These are phyloP conservation scores for Stenoptilia bipunctidactyla DNA, from an alignment of 2,888 invertebrate species.

Conservation along the genomic window DNA sequence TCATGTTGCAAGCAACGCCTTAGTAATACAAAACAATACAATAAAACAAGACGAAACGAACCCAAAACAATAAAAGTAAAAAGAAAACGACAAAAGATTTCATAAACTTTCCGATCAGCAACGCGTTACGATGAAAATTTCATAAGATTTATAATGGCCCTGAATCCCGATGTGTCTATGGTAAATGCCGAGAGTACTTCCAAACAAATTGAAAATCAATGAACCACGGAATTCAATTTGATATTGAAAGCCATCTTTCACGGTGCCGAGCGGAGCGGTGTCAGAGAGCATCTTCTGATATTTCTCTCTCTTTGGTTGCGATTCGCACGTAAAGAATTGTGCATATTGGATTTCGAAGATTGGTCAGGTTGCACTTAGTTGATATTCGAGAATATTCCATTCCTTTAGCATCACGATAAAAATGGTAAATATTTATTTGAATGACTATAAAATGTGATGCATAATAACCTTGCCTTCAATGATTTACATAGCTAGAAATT, in stretches of 20 bases:
- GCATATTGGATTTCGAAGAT: constrained; percentile 4
- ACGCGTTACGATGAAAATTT: constrained; percentile 11
- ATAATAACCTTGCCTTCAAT: no score
- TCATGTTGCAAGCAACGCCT: no score
- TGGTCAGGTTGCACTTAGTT: no score
- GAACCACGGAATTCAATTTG: constrained; percentile 77
- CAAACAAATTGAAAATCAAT: constrained; percentile 74
- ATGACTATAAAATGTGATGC: no score
- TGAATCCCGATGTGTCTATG: constrained; percentile 42
- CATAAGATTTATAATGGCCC: constrained; percentile 50
- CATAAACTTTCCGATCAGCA: constrained; percentile 10
- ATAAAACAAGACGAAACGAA: no score
- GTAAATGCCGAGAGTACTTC: constrained; percentile 58
- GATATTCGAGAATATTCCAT: no score
- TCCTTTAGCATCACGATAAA: no score
- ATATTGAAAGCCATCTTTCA: constrained; percentile 73
- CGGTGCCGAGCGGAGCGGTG: constrained; percentile 37
- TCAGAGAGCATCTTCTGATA: constrained; percentile 35
- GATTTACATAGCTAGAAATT: no score
- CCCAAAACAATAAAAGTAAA: constrained; percentile 6
- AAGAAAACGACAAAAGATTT: constrained; percentile 7
- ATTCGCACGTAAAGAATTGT: constrained; percentile 40
- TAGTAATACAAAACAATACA: no score
- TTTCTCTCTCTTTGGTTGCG: constrained; percentile 53
- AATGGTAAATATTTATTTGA: no score